Evolutionary conservation across 2,797 vertebrate genomes (phyloP), one percentile per base, ranked within the genome.

Genomic region (Channa striata): DNA sequence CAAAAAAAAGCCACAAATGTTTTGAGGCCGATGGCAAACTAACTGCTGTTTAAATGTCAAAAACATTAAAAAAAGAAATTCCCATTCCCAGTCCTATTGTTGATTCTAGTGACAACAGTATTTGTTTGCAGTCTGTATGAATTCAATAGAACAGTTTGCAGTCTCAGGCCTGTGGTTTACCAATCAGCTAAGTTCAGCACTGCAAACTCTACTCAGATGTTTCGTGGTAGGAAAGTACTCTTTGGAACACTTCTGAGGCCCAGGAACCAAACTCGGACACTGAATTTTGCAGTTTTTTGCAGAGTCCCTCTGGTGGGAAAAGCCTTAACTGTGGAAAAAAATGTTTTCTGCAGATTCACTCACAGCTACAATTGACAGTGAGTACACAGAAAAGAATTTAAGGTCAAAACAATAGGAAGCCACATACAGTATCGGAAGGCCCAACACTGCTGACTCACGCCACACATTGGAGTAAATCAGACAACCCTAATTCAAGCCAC

Each of bases 401-500:
- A 53, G 59, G 71, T 82, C 53, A 60, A 74, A 90, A 51, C 36
- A 58, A 83, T 62, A 81, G 67, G 44, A 80, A 72, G 66, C 68
- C 72, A 70, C 72, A 84, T 59, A 30, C 25, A 30, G 25, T 30
- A 77, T 74, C 72, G 40, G 68, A 59, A 70, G 65, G 74, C 71
- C 50, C 21, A 78, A 67, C 30, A 33, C 46, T 78, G 42, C 72
- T 84, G 89, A 92, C 69, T 89, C 85, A 90, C 43, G 59, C 73
- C 53, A 74, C 59, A 44, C 71, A 78, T 72, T 46, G 83, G 69
- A 82, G 81, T 67, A 81, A 82, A 84, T 89, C 80, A 73, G 67
- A 85, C 33, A 56, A 74, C 76, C 59, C 49, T 91, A 92, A 92
- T 89, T 90, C 69, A 92, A 86, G 85, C 82, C 91, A 93, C 88